Base-by-base conservation (phyloP, 2,113 vertebrate species). In the Erinaceus europaeus region DNA sequence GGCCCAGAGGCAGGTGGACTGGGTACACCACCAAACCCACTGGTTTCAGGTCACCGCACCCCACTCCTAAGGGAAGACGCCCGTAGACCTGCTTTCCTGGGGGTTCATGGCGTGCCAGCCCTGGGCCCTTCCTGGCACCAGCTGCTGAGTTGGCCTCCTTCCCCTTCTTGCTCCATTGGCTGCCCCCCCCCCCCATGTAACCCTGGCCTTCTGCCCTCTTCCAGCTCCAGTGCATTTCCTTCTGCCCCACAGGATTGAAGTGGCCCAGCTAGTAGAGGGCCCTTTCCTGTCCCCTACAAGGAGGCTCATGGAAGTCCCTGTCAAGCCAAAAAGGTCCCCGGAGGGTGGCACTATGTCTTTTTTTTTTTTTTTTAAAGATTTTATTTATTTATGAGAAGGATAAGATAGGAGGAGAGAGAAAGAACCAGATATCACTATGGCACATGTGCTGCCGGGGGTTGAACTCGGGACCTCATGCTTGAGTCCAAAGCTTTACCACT, bases 1-100 rank as follows among this genome's bases (percentile, higher is more conserved):
- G 27, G 9, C 90, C 90, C 42, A 38, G 67, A 80, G 69, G 84
- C 71, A 89, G 64, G 44, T 91, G n/a, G n/a, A 13, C 44, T 71
- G 40, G 71, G 79, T 29, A 55, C n/a, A 25, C 71, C 52, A 32
- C 4, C 65, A 13, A 4, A 38, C 32, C 48, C 74, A 44, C 53
- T 46, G 48, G 32, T 23, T 21, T 13, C 0, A 6, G 82, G 48
- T 50, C 50, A 15, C 32, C 34, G 0, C 48, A 40, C 14, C 15
- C 36, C 8, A 15, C 59, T 69, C 9, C 53, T 40, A 13, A 32
- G 46, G 84, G 75, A 27, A 14, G 62, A 80, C 32, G 68, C 59
- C 85, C 67, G 64, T 27, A 34, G 18, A n/a, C 44, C 42, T 29
- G 42, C 23, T 29, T 59, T 53, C 0, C 0, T 25, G 78, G 68